phyloP scores from a whole-genome alignment of 2,113 vertebrate species.

The Cervus canadensis region DNA sequence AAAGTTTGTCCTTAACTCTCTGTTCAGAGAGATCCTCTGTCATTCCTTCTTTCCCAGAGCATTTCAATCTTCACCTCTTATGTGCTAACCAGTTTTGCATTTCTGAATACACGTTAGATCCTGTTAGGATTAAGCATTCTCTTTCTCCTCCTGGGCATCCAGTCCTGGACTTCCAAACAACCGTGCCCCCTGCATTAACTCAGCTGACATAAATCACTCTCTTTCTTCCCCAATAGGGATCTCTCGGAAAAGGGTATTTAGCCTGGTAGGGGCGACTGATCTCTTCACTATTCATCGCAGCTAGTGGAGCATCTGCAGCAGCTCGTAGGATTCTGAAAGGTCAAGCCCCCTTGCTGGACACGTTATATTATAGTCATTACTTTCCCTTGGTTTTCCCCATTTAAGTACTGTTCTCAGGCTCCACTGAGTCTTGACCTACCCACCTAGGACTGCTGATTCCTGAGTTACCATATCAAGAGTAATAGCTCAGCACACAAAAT shows the following conservation, averaged over 20 bases:
- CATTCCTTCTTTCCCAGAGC: background rate
- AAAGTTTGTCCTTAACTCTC: background rate
- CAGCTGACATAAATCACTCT: background rate
- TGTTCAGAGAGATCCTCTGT: background rate
- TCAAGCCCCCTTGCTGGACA: slow-evolving; percentile 1
- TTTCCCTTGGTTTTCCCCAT: background rate
- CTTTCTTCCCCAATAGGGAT: background rate
- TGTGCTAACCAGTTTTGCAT: background rate
- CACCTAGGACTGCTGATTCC: background rate
- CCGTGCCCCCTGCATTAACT: background rate
- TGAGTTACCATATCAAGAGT: background rate
- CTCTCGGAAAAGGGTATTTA: background rate
- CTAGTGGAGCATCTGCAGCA: background rate
- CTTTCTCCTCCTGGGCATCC: background rate
- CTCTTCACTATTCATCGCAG: background rate
- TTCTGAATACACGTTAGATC: background rate
- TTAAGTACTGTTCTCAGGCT: background rate
- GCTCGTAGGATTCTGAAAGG: background rate
- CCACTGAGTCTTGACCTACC: background rate
- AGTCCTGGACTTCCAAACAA: background rate
- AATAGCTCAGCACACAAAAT: background rate
- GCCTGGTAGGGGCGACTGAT: background rate
- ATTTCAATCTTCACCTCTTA: background rate
- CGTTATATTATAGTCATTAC: slow-evolving; percentile 37
- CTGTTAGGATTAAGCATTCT: background rate